phyloP scores from a whole-genome alignment of 2,888 invertebrate species.

The Sinodicranocentrus sp. region DNA sequence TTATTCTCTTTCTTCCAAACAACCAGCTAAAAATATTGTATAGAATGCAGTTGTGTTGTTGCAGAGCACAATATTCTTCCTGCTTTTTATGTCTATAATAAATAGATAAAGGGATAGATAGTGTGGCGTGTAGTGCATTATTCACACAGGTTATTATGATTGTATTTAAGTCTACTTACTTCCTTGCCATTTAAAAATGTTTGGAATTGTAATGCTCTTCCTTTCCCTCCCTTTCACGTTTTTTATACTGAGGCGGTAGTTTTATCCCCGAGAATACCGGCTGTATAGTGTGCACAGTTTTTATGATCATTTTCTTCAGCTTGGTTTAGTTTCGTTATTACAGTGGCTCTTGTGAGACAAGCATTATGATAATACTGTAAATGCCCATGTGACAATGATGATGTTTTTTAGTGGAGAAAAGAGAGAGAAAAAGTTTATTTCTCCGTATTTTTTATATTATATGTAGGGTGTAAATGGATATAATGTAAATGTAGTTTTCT shows the following conservation, averaged over 20 bases:
- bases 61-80: neutral
- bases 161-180: slow-evolving; percentile 62
- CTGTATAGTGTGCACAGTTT: slow-evolving; percentile 38
- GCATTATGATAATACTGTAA: slow-evolving; percentile 60
- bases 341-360: slow-evolving; percentile 32
- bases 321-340: slow-evolving; percentile 61
- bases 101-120: slow-evolving; percentile 14
- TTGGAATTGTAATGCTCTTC: slow-evolving; percentile 49
- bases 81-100: neutral
- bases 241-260: neutral
- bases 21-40: too few relatives aligned
- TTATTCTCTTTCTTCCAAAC: slow-evolving; percentile 23
- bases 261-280: slow-evolving; percentile 5
- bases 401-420: neutral
- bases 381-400: slow-evolving; percentile 40
- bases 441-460: neutral
- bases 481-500: neutral
- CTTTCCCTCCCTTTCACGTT: slow-evolving; percentile 12
- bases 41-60: neutral
- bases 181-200: slow-evolving; percentile 68
- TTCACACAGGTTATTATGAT: slow-evolving; percentile 68
- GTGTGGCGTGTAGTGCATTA: neutral
- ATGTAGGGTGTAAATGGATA: neutral
- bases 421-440: neutral
- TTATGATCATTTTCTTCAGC: slow-evolving; percentile 70